Base-by-base conservation (phyloP, 2,797 vertebrate species). In the Phyllotis vaccarum region DNA sequence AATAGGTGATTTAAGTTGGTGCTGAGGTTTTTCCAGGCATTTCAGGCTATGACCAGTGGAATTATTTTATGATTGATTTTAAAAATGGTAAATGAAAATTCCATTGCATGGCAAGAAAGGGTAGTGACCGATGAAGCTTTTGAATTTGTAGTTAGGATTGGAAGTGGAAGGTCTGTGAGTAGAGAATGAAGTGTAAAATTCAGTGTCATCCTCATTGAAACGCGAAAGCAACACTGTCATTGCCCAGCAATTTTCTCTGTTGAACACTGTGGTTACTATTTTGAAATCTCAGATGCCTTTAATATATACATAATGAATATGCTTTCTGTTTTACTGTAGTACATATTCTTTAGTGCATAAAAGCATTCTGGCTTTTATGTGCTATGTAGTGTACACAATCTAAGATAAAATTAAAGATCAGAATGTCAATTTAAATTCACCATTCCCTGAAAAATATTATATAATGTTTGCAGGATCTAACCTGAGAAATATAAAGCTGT, bases 261-360 rank as follows among this genome's bases (percentile, higher is more conserved):
- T 64, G 54, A 96, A 93, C 10, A 1, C 72, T 17, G 60, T 60
- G 64, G 58, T 94, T 92, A 75, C 58, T 82, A 86, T 82, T 92
- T 95, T 49, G 94, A 82, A 89, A 78, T 90, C 89, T 91, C 43
- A 92, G 79, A 86, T 86, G 52, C 58, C 80, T 95, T 87, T 88
- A 76, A 75, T 90, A 80, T 24, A 49, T n/a, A 58, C 31, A 60
- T 64, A 81, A 88, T 43, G 17, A 91, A 86, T 91, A 80, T 54
- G 62, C 34, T 91, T 54, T 60, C n/a, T 46, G n/a, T 91, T 91
- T 96, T 81, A 95, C 86, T 74, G 56, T 91, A 80, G 83, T 83
- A 29, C 46, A 49, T 49, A 49, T 49, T 49, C 9, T 49, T 49
- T 49, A 49, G 46, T 49, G 46, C 46, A 49, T 49, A 49, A 49